A percentile compares a stretch with the other conserved stretches of the same genome.
Conservation (phyloP, 2,113 vertebrate species). For the Mesoclemmys tuberculata region DNA sequence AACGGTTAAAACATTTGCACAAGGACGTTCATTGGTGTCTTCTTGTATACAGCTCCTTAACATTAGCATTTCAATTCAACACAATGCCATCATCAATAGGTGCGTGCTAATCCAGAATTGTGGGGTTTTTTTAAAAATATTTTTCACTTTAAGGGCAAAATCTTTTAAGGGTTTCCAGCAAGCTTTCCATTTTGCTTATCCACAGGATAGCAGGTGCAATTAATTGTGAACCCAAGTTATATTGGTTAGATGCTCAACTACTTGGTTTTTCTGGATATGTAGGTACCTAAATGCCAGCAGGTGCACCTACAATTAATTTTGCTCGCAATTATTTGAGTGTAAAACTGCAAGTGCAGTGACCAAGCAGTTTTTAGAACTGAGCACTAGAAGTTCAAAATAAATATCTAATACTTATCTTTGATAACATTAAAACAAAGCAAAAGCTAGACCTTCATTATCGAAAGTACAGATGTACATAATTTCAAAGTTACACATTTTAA, state of each 20-base stretch:
- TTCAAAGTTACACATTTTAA: not conserved
- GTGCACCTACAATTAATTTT: not conserved
- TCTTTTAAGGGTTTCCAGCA: not conserved
- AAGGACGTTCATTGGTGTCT: not conserved
- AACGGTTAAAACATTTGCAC: not conserved
- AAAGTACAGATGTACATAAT: not conserved
- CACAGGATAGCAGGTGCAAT: rapidly evolving
- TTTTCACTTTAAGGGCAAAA: not conserved
- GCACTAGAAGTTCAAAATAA: not conserved
- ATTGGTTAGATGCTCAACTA: not conserved
- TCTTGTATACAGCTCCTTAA: not conserved
- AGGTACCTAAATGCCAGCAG: not conserved
- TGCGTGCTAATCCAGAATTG: not conserved
- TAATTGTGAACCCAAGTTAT: not conserved
- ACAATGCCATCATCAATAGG: not conserved
- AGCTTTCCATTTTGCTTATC: not conserved
- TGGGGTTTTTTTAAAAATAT: not conserved
- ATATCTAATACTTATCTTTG: not conserved
- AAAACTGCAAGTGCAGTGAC: not conserved
- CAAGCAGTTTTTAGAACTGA: rapidly evolving
- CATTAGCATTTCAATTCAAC: not conserved
- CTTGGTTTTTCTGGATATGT: not conserved
- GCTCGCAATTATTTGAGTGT: not conserved
- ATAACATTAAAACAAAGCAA: not conserved
- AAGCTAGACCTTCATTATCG: not conserved